phyloP scores from a whole-genome alignment of 2,888 invertebrate genomes.

The Tinea pellionella region DNA sequence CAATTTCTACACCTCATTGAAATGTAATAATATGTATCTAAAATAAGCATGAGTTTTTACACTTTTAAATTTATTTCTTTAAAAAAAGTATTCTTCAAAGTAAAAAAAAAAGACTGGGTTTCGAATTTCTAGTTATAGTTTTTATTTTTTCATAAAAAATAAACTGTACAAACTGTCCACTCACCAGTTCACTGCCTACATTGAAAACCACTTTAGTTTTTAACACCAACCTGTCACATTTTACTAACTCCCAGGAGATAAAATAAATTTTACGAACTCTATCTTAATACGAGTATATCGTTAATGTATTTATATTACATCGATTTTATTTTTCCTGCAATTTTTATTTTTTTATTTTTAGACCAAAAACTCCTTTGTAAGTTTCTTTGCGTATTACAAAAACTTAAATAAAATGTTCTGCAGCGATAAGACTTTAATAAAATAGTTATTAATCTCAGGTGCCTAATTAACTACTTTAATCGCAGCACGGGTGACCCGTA shows the following conservation, averaged over 20 bases:
- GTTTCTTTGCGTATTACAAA: no score
- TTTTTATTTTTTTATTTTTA: no score
- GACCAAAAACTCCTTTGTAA: no score
- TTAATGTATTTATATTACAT: background rate
- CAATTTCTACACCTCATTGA: no score
- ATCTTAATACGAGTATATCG: background rate
- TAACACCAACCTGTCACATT: conserved; percentile 1
- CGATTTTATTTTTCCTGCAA: no score
- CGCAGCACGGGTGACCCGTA: background rate
- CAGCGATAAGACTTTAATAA: no score
- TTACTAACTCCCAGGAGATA: background rate
- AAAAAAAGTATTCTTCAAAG: no score
- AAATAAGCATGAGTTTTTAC: no score
- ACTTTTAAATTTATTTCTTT: no score
- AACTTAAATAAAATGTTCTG: no score
- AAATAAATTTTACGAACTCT: background rate
- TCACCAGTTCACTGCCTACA: background rate
- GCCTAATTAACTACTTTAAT: background rate
- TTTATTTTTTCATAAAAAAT: background rate
- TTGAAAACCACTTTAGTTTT: conserved; percentile 3
- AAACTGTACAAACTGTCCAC: background rate
- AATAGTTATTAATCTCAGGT: background rate
- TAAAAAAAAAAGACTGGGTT: no score
- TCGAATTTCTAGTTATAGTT: background rate
- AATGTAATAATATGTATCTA: no score